These are phyloP conservation scores for Sycophila texana DNA, from an alignment of 2,888 invertebrate species.

Conservation along the genomic window DNA sequence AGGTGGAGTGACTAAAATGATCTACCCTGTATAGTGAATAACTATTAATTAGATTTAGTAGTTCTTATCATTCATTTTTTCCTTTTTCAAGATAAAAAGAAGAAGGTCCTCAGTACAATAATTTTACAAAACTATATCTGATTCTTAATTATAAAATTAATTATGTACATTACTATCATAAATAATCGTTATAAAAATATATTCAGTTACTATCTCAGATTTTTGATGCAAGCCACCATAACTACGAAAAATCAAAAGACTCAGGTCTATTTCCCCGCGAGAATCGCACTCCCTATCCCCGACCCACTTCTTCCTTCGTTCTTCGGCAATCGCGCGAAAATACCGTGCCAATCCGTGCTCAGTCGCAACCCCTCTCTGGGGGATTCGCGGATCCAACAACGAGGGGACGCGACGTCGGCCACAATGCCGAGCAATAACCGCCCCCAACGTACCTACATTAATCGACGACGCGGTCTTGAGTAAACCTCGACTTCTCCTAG, in stretches of 20 bases:
- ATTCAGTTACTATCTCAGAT: background rate
- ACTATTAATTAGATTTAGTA: no score
- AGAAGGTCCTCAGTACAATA: no score
- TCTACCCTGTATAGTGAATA: no score
- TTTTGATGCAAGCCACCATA: background rate
- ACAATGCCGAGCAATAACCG: slow-evolving; percentile 74
- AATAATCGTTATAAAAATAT: no score
- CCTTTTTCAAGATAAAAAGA: no score
- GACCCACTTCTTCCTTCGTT: slow-evolving; percentile 5
- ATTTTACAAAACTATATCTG: no score
- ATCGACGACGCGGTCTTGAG: slow-evolving; percentile 74
- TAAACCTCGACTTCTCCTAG: slow-evolving; percentile 70
- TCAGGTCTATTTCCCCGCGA: background rate
- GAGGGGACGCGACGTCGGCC: slow-evolving; percentile 55
- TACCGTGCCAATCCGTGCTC: slow-evolving; percentile 41
- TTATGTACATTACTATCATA: no score
- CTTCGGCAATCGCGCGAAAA: slow-evolving; percentile 45
- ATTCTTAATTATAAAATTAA: no score
- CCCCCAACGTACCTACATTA: slow-evolving; percentile 69
- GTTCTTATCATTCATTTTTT: no score
- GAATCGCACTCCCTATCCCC: slow-evolving; percentile 11
- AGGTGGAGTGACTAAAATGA: no score
- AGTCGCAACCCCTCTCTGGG: slow-evolving; percentile 19
- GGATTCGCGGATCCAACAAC: slow-evolving; percentile 31
- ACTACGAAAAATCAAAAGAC: background rate